These are phyloP conservation scores for Hapalemur alaotrensis DNA, from an alignment of 2,797 vertebrate species.

Conservation along the genomic window DNA sequence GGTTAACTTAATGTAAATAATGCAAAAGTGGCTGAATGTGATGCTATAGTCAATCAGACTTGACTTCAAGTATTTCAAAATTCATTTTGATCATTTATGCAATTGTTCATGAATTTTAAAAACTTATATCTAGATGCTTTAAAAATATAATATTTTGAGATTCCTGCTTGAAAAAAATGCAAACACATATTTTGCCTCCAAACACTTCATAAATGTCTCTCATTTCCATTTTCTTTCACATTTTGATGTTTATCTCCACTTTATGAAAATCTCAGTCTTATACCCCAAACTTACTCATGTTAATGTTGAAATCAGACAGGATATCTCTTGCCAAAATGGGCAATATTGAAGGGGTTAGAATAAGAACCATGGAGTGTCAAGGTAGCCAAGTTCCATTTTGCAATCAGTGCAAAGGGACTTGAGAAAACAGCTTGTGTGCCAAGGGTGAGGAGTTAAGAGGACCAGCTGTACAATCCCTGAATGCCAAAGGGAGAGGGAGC, in stretches of 20 bases:
- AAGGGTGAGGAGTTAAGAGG: not conserved
- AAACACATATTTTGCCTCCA: not conserved
- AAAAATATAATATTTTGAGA: not conserved
- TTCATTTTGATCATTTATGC: not conserved
- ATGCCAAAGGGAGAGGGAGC: not conserved
- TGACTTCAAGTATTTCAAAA: not conserved
- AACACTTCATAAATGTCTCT: not conserved
- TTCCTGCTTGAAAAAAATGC: not conserved
- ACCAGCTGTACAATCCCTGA: accelerated
- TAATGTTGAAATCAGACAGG: not conserved
- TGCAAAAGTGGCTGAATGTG: not conserved
- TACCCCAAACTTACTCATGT: not conserved
- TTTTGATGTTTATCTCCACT: not conserved
- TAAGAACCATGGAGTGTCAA: not conserved
- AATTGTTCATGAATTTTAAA: not conserved
- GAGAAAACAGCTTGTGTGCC: not conserved
- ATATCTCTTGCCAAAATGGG: not conserved
- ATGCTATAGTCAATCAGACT: not conserved
- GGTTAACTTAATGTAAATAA: not conserved
- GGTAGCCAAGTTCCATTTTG: not conserved
- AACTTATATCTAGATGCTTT: not conserved
- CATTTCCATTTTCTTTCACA: not conserved
- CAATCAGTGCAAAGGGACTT: not conserved
- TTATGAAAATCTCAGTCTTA: not conserved
- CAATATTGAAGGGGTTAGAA: not conserved